A percentile compares a stretch with the other conserved stretches of the same genome.
These are phyloP conservation scores for Agrochola lota DNA, from an alignment of 2,888 invertebrate genomes.

Conservation along the genomic window DNA sequence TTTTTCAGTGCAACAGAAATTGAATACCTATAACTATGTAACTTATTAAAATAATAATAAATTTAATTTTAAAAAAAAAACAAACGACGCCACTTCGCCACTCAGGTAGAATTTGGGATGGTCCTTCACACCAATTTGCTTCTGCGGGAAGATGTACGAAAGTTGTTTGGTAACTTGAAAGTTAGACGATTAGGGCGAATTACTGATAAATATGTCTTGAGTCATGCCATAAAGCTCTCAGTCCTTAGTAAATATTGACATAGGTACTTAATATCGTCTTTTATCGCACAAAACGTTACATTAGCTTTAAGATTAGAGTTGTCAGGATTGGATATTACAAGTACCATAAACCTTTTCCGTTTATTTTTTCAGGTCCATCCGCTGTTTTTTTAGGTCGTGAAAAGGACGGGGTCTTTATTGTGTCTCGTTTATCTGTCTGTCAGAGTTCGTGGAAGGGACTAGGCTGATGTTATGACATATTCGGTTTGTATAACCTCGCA, in stretches of 20 bases:
- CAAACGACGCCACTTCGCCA: too few species aligned
- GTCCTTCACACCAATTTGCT: not conserved
- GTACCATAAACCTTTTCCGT: not conserved
- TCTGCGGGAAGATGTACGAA: not conserved
- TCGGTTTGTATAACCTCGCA: constrained; percentile 15
- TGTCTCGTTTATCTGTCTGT: constrained; percentile 4
- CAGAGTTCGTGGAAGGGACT: constrained; percentile 1
- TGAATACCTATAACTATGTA: not conserved
- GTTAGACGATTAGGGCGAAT: not conserved
- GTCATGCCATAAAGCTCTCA: not conserved
- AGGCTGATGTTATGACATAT: constrained; percentile 5
- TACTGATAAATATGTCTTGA: not conserved
- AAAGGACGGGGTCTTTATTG: constrained; percentile 14
- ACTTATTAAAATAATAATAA: not conserved
- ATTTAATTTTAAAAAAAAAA: too few species aligned
- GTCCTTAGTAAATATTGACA: constrained; percentile 11
- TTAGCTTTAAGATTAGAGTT: not conserved
- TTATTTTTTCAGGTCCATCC: constrained; percentile 25
- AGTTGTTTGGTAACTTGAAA: not conserved
- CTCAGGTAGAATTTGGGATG: not conserved
- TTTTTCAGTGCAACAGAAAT: not conserved
- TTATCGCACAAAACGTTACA: not conserved
- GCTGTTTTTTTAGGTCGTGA: constrained; percentile 19
- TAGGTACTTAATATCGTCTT: not conserved
- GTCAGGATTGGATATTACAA: constrained; percentile 19